Conservation (phyloP, 2,797 vertebrate genomes). For the Hoplostethus mediterraneus region DNA sequence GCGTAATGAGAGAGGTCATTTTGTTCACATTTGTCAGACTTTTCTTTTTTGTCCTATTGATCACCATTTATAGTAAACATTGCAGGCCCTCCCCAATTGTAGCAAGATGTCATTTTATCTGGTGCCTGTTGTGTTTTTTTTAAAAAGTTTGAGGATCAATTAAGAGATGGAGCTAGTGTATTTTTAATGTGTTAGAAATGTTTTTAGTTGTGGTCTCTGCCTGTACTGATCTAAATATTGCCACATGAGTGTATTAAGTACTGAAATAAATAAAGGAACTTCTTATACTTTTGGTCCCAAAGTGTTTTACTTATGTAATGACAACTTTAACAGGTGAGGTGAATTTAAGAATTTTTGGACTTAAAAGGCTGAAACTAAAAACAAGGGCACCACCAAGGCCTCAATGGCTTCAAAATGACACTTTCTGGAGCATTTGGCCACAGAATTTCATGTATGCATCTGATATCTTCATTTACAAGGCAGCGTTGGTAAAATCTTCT, state of each 20-base stretch:
- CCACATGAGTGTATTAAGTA: neutral
- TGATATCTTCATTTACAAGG: too few species aligned
- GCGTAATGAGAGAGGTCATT: neutral
- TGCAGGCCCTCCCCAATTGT: slow-evolving; percentile 28
- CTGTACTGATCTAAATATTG: slow-evolving; percentile 25
- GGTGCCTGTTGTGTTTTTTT: slow-evolving; percentile 43
- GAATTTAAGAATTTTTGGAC: too few species aligned
- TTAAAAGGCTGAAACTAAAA: too few species aligned
- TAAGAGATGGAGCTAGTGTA: neutral
- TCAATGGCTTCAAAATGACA: too few species aligned
- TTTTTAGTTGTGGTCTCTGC: slow-evolving; percentile 33
- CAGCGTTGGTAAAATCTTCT: too few species aligned
- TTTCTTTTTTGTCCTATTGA: neutral
- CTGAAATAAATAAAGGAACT: slow-evolving; percentile 38
- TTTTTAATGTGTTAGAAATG: slow-evolving; percentile 3
- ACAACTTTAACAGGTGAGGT: too few species aligned
- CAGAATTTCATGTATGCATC: too few species aligned
- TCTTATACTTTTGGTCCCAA: neutral
- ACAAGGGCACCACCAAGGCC: too few species aligned
- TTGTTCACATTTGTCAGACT: neutral
- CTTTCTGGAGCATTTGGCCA: too few species aligned
- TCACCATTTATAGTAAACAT: neutral
- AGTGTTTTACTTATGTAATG: neutral
- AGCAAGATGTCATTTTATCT: slow-evolving; percentile 8
- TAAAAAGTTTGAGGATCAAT: neutral